These are phyloP conservation scores for Miniopterus natalensis DNA, from an alignment of 2,113 vertebrate genomes.

Conservation along the genomic window DNA sequence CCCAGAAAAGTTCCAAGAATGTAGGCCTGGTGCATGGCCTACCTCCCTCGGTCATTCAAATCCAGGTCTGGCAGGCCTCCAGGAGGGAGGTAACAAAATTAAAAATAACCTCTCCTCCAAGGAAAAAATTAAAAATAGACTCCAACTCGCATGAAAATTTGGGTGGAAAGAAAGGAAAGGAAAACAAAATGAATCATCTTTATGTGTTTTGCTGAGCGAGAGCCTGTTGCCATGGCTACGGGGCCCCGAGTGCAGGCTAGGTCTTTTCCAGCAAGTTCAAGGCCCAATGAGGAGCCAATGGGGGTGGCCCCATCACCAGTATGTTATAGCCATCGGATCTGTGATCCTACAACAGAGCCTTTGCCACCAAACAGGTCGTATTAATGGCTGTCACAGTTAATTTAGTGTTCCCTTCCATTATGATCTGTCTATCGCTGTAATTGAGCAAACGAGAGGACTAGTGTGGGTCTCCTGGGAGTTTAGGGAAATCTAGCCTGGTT, in stretches of 20 bases:
- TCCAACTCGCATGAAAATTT: slow-evolving; percentile 83
- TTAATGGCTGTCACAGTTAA: slow-evolving; percentile 79
- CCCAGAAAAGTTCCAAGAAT: slow-evolving; percentile 43
- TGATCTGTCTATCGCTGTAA: slow-evolving; percentile 77
- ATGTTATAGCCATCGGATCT: slow-evolving; percentile 68
- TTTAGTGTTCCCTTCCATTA: slow-evolving; percentile 75
- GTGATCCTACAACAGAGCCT: slow-evolving; percentile 39
- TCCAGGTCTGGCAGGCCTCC: slow-evolving; percentile 60
- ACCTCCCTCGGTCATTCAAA: slow-evolving; percentile 64
- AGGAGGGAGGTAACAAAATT: slow-evolving; percentile 76
- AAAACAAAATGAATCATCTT: slow-evolving; percentile 87
- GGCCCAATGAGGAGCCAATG: slow-evolving; percentile 73
- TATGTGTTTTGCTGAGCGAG: slow-evolving; percentile 82
- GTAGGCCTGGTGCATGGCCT: not conserved
- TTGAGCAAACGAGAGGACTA: slow-evolving; percentile 70
- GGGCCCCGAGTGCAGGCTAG: slow-evolving; percentile 73
- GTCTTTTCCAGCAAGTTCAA: slow-evolving; percentile 84
- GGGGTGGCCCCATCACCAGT: slow-evolving; percentile 42
- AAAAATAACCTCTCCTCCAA: slow-evolving; percentile 83
- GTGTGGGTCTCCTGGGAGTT: slow-evolving; percentile 68
- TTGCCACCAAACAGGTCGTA: slow-evolving; percentile 65
- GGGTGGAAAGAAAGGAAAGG: slow-evolving; percentile 84
- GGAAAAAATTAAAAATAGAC: slow-evolving; percentile 85
- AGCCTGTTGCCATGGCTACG: slow-evolving; percentile 82
- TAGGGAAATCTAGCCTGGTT: slow-evolving; percentile 77